A percentile compares a stretch with the other conserved stretches of the same genome.
Evolutionary conservation across 2,888 invertebrate genomes (phyloP).

Genomic region (Peribatodes rhomboidaria): DNA sequence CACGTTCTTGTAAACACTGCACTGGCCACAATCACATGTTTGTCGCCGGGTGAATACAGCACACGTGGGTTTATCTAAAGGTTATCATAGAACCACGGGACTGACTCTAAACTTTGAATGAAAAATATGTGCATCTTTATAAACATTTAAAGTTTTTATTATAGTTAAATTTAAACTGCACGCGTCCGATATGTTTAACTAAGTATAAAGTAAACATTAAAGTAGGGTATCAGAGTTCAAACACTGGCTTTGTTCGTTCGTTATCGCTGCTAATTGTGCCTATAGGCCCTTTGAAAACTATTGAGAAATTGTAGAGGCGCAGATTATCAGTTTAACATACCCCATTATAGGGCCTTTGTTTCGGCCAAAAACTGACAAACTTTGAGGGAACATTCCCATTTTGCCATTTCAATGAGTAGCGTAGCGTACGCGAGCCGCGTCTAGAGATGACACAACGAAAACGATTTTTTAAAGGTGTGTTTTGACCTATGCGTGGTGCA

Average conservation of each 20-base stretch:
- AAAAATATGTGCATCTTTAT: conserved; percentile 48
- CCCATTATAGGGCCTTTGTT: too few species aligned
- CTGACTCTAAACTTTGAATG: conserved; percentile 16
- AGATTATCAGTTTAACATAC: too few species aligned
- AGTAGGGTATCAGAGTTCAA: conserved; percentile 45
- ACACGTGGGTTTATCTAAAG: conserved; percentile 63
- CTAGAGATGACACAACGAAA: too few species aligned
- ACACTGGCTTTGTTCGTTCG: conserved; percentile 42
- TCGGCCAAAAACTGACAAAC: too few species aligned
- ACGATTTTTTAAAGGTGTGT: too few species aligned
- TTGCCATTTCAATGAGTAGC: too few species aligned
- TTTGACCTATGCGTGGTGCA: too few species aligned
- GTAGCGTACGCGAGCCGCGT: too few species aligned
- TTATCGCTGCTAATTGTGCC: conserved; percentile 23
- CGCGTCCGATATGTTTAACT: conserved; percentile 53
- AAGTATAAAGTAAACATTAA: conserved; percentile 32
- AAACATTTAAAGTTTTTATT: conserved; percentile 66
- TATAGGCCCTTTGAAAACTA: conserved; percentile 57
- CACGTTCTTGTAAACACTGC: conserved; percentile 51
- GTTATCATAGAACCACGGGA: conserved; percentile 65
- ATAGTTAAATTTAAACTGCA: conserved; percentile 61
- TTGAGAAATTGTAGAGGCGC: conserved; percentile 51
- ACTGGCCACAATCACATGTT: conserved; percentile 47
- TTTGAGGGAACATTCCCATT: too few species aligned
- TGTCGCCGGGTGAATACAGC: conserved; percentile 42